phyloP scores from a whole-genome alignment of 2,113 vertebrate genomes.

The Lasiurus cinereus region DNA sequence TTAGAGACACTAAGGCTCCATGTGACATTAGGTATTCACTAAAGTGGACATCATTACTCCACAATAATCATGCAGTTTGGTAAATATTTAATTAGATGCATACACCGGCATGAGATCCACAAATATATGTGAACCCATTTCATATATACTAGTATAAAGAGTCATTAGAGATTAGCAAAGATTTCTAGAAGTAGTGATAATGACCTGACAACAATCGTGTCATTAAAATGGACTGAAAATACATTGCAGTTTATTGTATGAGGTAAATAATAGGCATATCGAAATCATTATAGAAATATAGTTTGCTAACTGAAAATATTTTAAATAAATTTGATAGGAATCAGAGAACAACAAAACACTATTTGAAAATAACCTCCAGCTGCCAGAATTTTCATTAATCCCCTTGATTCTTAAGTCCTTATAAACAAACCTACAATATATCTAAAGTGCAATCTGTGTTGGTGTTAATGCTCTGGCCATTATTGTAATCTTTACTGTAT shows the following conservation, averaged over 20 bases:
- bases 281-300: background rate
- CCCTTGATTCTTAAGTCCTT: background rate
- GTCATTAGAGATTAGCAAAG: background rate
- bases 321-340: slow-evolving; percentile 42
- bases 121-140: slow-evolving; percentile 9
- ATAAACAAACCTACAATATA: slow-evolving; percentile 34
- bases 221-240: slow-evolving; percentile 45
- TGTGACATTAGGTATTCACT: background rate
- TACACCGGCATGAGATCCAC: background rate
- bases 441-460: background rate
- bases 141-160: background rate
- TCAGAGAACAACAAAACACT: slow-evolving; percentile 4
- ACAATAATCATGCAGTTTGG: background rate
- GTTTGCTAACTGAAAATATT: slow-evolving; percentile 47
- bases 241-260: background rate
- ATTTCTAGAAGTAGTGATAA: slow-evolving; percentile 54
- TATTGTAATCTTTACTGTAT: background rate
- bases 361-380: slow-evolving; percentile 18
- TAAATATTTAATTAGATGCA: slow-evolving; percentile 52
- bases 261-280: background rate
- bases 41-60: background rate
- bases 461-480: background rate
- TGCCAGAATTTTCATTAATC: slow-evolving; percentile 40
- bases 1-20: background rate
- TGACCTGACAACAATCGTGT: background rate